Evolutionary conservation across 2,113 vertebrate species (phyloP), one percentile per base, ranked within the genome.

Genomic region (Hippolais icterina): DNA sequence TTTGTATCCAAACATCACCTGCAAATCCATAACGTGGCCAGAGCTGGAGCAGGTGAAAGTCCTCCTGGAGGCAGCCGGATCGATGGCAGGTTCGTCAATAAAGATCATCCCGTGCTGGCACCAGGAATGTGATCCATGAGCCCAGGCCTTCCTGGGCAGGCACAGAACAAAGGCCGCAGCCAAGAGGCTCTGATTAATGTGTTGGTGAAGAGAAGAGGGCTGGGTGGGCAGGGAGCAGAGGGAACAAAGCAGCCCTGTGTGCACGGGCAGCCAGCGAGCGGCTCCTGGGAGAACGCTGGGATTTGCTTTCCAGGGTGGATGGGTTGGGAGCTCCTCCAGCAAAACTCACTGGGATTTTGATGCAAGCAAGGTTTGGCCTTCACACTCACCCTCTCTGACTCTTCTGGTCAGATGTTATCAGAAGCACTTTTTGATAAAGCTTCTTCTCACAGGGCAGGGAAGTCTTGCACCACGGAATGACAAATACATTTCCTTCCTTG

Each of bases 1-100:
- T 72, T 79, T 44, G 6, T 37, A 15, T 5, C 47, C 14, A 87
- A 87, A 79, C 53, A 27, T 72, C 65, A 18, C 41, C 63, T 65
- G 78, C 37, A 56, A 22, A 76, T 57, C 17, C 61, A 14, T 2
- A 17, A 31, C 2, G 25, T 6, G 89, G 63, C 24, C 15, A 15
- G 53, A 65, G 65, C 88, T 74, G 88, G 66, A 57, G 66, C 71
- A 39, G 92, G 92, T 91, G 87, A 87, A 96, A 90, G 70, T 96
- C 85, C 92, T 87, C 47, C 85, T 28, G 68, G 19, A 53, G 75
- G 35, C 19, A 52, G 57, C 22, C 9, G 28, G 35, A 31, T 61
- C 0, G 0, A 27, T 33, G 57, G 4, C 10, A 1, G 3, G 2
- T 47, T 59, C 53, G 87, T 81, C 87, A 81, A 47, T 35, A 92